These are phyloP conservation scores for Crematogaster levior DNA, from an alignment of 2,888 invertebrate species.

Conservation along the genomic window DNA sequence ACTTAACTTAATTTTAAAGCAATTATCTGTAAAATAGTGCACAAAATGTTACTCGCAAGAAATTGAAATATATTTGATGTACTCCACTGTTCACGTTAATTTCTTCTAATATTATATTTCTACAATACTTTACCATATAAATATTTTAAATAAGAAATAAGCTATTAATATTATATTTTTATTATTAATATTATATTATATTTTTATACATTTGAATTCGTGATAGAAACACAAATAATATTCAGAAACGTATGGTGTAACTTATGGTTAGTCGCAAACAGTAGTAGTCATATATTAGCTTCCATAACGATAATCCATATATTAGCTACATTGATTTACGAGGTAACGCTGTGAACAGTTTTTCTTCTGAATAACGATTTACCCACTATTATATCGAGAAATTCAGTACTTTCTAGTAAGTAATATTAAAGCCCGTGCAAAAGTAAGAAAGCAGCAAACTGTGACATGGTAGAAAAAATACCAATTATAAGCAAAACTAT, in stretches of 20 bases:
- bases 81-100: neutral
- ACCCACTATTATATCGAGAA: constrained; percentile 33
- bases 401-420: neutral
- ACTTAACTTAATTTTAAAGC: constrained; percentile 19
- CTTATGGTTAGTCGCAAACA: constrained; percentile 45
- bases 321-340: constrained; percentile 69
- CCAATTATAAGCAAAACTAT: neutral
- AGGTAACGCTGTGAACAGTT: constrained; percentile 60
- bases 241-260: neutral
- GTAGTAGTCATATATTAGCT: constrained; percentile 63
- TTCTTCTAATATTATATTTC: neutral
- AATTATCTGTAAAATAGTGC: constrained; percentile 31
- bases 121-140: neutral
- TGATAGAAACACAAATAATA: neutral
- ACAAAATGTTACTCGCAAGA: constrained; percentile 9
- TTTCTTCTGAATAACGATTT: constrained; percentile 57
- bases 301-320: constrained; percentile 63
- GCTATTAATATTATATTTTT: neutral
- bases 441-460: neutral
- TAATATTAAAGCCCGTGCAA: neutral
- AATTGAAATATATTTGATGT: constrained; percentile 11
- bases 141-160: neutral
- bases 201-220: neutral
- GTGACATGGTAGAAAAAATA: neutral
- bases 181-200: neutral